Evolutionary conservation across 2,888 invertebrate genomes (phyloP).

Genomic region (Eupithecia inturbata): DNA sequence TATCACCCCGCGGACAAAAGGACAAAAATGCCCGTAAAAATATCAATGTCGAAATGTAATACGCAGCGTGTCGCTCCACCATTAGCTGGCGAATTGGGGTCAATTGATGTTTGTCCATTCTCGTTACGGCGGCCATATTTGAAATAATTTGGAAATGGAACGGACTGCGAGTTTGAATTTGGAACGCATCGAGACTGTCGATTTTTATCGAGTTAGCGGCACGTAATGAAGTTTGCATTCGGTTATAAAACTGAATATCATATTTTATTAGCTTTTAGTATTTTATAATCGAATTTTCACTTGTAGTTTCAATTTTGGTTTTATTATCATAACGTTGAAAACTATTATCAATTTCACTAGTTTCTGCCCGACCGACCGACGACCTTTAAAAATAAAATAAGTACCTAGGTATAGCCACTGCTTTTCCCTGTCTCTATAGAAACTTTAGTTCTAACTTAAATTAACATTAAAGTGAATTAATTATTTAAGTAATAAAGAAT

Average conservation of each 20-base stretch:
- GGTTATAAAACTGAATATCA: slow-evolving; percentile 18
- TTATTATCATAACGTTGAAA: not conserved
- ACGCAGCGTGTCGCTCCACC: slow-evolving; percentile 43
- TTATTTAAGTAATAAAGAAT: no score
- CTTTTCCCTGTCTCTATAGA: not conserved
- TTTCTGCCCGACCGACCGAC: not conserved
- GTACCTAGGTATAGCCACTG: not conserved
- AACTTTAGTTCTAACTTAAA: not conserved
- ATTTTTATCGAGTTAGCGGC: slow-evolving; percentile 30
- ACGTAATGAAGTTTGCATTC: slow-evolving; percentile 23
- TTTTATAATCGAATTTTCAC: slow-evolving; percentile 20
- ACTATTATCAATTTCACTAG: slow-evolving; percentile 3
- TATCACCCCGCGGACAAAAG: slow-evolving; percentile 34
- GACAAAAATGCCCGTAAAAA: slow-evolving; percentile 40
- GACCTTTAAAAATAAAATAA: not conserved
- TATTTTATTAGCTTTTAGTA: slow-evolving; percentile 16
- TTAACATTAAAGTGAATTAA: not conserved
- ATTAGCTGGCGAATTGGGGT: slow-evolving; percentile 55
- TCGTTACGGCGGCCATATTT: slow-evolving; percentile 63
- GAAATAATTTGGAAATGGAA: slow-evolving; percentile 72
- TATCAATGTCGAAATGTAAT: slow-evolving; percentile 47
- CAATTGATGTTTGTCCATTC: slow-evolving; percentile 59
- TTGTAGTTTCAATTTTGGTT: slow-evolving; percentile 10
- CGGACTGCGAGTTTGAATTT: slow-evolving; percentile 38
- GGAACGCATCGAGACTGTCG: slow-evolving; percentile 24